Evolutionary conservation across 1,140 invertebrate genomes (phyloP), one percentile per base, ranked within the genome.

Genomic region (Eueides isabella): DNA sequence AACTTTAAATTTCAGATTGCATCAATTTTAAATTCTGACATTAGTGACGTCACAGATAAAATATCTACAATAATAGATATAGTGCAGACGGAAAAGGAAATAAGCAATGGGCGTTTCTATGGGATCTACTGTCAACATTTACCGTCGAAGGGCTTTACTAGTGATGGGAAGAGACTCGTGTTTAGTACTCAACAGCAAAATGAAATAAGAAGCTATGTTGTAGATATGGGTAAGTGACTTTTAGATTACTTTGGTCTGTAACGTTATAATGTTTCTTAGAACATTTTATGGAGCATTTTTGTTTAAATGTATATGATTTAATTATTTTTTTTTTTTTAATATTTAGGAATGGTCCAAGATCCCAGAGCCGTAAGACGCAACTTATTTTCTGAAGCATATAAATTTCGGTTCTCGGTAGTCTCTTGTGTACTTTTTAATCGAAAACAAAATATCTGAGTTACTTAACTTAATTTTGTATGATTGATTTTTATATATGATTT

Each of bases 101-200:
- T 94, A 61, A 69, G 85, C n/a, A 92, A 93, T 44, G 87, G 88
- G 0, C 89, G 76, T 35, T 97, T 96, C 90, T 95, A 95, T 83
- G 96, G 96, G 0, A 79, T 97, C 5, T 97, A 95, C 84, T 93
- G 92, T 76, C 86, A 80, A 29, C 82, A 77, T n/a, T 86, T 97
- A 67, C 94, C 95, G 0, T 85, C 83, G 55, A 89, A 94, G 19
- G 95, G 96, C 76, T 97, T 96, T 94, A 94, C 95, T 12, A 83
- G 81, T 7, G 95, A 96, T 82, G 95, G 94, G 6, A 91, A 92
- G 48, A 93, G 95, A 69, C 67, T 97, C 12, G 83, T 97, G 9
- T 89, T 97, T 2, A 95, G 95, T 61, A 96, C 96, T 1, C 91
- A 94, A 28, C 96, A 96, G 85, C 92, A 94, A 79, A 94, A 93